A percentile compares a stretch with the other conserved stretches of the same genome.
phyloP scores from a whole-genome alignment of 2,888 invertebrate species.

The Hedychridium roseum region DNA sequence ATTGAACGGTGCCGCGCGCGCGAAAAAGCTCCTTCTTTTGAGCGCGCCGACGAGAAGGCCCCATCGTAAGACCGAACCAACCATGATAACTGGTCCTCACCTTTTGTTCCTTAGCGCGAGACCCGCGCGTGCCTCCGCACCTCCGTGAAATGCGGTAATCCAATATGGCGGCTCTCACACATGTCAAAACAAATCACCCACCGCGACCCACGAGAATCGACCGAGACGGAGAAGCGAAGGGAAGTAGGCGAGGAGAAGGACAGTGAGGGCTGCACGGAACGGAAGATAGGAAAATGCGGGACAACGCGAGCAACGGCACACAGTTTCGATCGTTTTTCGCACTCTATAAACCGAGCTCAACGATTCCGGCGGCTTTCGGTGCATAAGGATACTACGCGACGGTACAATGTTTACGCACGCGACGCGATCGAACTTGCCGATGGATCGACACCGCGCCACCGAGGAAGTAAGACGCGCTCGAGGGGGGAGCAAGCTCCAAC shows the following conservation, averaged over 20 bases:
- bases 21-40: too few species aligned
- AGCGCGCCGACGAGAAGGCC: too few species aligned
- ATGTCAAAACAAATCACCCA: slow-evolving; percentile 60
- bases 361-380: too few species aligned
- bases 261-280: slow-evolving; percentile 2
- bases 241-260: slow-evolving; percentile 3
- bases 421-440: not conserved
- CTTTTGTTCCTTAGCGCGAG: slow-evolving; percentile 30
- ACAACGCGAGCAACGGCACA: not conserved
- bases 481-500: not conserved
- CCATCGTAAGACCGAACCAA: too few species aligned
- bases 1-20: too few species aligned
- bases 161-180: slow-evolving; percentile 56
- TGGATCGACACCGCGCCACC: slow-evolving; percentile 1
- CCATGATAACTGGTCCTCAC: too few species aligned
- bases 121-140: slow-evolving; percentile 17
- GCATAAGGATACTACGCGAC: not conserved
- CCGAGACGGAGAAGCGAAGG: not conserved
- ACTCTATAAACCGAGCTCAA: too few species aligned
- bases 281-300: not conserved
- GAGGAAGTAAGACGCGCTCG: slow-evolving; percentile 6
- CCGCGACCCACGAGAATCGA: slow-evolving; percentile 15
- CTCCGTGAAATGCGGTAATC: slow-evolving; percentile 45
- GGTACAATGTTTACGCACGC: not conserved
- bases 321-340: too few species aligned